A percentile compares a stretch with the other conserved stretches of the same genome.
Evolutionary conservation across 2,113 vertebrate genomes (phyloP).

Genomic region (Myrmecophaga tridactyla): DNA sequence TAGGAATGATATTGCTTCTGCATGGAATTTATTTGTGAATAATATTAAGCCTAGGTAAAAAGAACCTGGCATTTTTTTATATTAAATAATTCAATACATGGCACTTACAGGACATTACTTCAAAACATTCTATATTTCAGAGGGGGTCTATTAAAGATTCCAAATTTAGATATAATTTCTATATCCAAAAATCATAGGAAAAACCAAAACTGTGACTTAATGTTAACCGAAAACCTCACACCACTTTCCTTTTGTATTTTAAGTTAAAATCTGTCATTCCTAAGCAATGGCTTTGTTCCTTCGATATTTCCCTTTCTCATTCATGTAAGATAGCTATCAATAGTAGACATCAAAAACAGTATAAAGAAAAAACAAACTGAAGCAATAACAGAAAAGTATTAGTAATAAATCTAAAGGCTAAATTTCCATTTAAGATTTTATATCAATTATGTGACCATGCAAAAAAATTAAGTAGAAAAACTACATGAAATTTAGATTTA

Average conservation of each 20-base stretch:
- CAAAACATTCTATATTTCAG: conserved; percentile 26
- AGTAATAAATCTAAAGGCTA: background rate
- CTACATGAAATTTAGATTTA: background rate
- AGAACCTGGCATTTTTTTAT: background rate
- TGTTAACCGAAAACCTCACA: background rate
- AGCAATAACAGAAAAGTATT: conserved; percentile 6
- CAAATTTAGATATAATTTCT: conserved; percentile 43
- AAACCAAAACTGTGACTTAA: conserved; percentile 37
- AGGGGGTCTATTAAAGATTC: background rate
- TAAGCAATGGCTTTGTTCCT: conserved; percentile 14
- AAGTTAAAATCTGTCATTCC: background rate
- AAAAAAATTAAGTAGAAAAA: conserved; percentile 20
- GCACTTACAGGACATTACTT: conserved; percentile 39
- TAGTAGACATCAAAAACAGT: background rate
- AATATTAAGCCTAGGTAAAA: conserved; percentile 17
- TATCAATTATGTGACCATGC: background rate
- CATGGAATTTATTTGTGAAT: background rate
- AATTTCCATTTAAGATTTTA: conserved; percentile 12
- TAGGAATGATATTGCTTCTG: background rate
- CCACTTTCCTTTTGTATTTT: background rate
- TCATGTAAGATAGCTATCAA: background rate
- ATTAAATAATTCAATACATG: conserved; percentile 40
- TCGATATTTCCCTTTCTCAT: background rate
- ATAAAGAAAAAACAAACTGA: conserved; percentile 23
- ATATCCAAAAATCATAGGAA: background rate